Base-by-base conservation (phyloP, 2,797 vertebrate genomes). In the Lithobates pipiens region DNA sequence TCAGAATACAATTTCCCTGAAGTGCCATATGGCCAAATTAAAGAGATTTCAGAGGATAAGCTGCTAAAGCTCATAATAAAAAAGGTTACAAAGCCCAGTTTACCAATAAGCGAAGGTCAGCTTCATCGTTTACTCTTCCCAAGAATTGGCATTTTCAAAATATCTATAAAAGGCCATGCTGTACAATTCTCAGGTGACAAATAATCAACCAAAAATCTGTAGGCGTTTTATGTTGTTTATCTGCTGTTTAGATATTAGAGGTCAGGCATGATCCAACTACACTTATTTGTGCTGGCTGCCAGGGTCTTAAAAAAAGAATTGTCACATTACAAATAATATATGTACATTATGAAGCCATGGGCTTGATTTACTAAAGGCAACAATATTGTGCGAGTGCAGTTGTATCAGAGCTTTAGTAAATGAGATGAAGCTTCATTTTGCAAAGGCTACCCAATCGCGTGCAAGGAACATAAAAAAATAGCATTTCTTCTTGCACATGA, bases 1-100 rank as follows among this genome's bases (percentile, higher is more conserved):
- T 61, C 10, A 61, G 21, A 61, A 61, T 1, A 34, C 10, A n/a
- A 39, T 84, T 34, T 83, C 73, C 39, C 34, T 83, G 80, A 82
- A 73, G 34, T 34, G 21, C 29, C 27, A 73, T 34, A 34, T 73
- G 71, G 34, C 9, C 27, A 73, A 34, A 73, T 39, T 34, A 23
- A 23, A 39, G 34, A 61, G 54, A 61, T 61, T 61, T 61, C 54
- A 61, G 21, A 61, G 54, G 54, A 61, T 61, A 23, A 61, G 21
- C 54, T 23, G 1, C 18, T 61, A 61, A 61, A 61, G 54, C 54
- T 61, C 54, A 61, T 61, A 61, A 23, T 61, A 61, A 23, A 18
- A 54, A 61, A 2, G 18, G 21, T 61, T 61, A 18, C 54, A 61
- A 23, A 61, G 54, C 54, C 7, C 21, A 61, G 54, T 61, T 61